Conservation (phyloP, 2,113 vertebrate genomes). For the Lasiurus cinereus region DNA sequence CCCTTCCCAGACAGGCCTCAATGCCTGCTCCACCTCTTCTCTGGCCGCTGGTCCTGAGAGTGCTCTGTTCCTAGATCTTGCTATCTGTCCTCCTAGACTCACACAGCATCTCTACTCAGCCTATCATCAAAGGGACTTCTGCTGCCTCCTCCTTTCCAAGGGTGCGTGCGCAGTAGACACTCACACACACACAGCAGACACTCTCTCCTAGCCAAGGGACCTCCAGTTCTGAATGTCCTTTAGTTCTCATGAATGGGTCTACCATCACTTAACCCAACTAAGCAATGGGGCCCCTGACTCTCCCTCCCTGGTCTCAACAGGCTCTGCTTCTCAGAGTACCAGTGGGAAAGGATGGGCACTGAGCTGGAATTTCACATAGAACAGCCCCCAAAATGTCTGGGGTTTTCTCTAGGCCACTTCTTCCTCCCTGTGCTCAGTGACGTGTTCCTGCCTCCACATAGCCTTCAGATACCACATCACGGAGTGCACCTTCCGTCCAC, state of each 20-base stretch:
- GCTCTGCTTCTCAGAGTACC: neutral
- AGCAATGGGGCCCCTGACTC: neutral
- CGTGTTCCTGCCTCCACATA: neutral
- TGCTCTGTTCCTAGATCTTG: neutral
- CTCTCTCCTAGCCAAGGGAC: neutral
- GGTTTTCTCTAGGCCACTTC: neutral
- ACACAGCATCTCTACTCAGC: neutral
- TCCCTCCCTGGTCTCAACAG: neutral
- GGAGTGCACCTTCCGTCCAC: neutral
- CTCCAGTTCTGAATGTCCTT: neutral
- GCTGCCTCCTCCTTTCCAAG: neutral
- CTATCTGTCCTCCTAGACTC: neutral
- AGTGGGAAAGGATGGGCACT: neutral
- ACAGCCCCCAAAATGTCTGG: neutral
- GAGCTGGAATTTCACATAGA: neutral
- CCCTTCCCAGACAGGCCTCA: neutral
- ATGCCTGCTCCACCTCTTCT: neutral
- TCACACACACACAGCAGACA: neutral
- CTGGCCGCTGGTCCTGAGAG: neutral
- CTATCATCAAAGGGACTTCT: neutral
- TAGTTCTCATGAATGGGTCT: neutral
- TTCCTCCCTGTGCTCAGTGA: neutral
- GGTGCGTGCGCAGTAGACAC: too few relatives aligned
- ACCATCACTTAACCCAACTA: neutral
- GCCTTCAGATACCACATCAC: neutral